Conservation (phyloP, 1,140 invertebrate genomes). For the Drosophila pseudoananassae region DNA sequence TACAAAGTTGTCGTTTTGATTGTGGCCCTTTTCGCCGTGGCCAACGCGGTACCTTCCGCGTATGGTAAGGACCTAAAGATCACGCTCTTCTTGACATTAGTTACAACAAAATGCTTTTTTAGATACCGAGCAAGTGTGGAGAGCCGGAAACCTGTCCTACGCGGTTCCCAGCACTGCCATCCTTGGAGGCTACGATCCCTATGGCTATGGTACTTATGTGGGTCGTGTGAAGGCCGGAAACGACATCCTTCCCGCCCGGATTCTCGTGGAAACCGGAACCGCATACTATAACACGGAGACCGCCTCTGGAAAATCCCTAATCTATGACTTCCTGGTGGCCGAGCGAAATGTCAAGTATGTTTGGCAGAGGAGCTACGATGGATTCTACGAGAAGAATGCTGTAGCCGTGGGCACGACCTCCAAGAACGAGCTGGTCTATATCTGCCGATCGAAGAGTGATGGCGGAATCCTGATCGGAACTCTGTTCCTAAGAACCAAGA, state of each 20-base stretch:
- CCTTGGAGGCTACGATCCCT: constrained; percentile 48
- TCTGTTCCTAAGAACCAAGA: constrained; percentile 25
- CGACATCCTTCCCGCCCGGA: constrained; percentile 34
- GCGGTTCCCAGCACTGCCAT: constrained; percentile 36
- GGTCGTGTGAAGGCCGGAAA: constrained; percentile 29
- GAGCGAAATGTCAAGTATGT: constrained; percentile 23
- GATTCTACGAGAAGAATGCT: constrained; percentile 19
- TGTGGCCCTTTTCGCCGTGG: constrained; percentile 33
- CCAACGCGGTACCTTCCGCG: constrained; percentile 9
- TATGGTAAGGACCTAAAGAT: constrained; percentile 7
- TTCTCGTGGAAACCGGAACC: constrained; percentile 43
- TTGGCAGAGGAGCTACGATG: constrained; percentile 55
- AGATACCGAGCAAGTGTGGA: constrained; percentile 44
- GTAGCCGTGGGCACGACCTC: constrained; percentile 39
- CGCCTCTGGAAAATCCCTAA: constrained; percentile 2
- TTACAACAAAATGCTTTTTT: neutral
- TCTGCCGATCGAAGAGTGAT: constrained; percentile 31
- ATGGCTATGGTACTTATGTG: constrained; percentile 47
- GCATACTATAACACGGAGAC: constrained; percentile 33
- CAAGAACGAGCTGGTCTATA: constrained; percentile 29
- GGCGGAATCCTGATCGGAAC: constrained; percentile 32
- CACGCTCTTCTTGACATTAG: neutral
- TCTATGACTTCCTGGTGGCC: constrained; percentile 43
- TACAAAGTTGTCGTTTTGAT: constrained; percentile 31
- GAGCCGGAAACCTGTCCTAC: constrained; percentile 39